Percentiles rank a stretch among this genome's conserved stretches.
Conservation (phyloP, 2,797 vertebrate genomes). For the Danio aesculapii region DNA sequence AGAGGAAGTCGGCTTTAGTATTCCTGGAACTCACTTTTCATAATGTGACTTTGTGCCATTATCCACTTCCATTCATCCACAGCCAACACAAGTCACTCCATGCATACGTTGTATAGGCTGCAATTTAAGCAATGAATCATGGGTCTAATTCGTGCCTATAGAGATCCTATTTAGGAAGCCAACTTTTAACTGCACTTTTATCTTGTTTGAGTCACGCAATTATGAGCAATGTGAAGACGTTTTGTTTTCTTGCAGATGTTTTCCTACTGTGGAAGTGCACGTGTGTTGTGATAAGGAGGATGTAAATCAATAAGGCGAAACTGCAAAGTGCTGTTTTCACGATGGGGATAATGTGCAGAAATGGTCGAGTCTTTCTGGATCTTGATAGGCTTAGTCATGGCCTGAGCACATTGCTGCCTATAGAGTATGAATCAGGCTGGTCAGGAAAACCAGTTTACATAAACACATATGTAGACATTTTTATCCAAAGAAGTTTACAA, state of each 20-base stretch:
- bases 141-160: constrained; percentile 10
- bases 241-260: constrained; percentile 12
- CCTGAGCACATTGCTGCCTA: background rate
- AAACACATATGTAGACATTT: background rate
- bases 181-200: constrained; percentile 5
- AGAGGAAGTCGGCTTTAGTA: constrained; percentile 21
- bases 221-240: background rate
- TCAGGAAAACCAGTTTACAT: background rate
- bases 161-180: constrained; percentile 12
- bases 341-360: constrained; percentile 4
- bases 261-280: background rate
- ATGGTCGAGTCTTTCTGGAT: background rate
- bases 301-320: background rate
- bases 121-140: constrained; percentile 45
- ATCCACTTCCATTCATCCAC: constrained; percentile 33
- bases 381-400: background rate
- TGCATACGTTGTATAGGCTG: constrained; percentile 14
- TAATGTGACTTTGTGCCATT: constrained; percentile 32
- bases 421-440: background rate
- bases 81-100: constrained; percentile 6
- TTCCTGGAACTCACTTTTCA: constrained; percentile 44
- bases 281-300: background rate
- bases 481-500: background rate
- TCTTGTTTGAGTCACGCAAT: constrained; percentile 24
- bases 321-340: constrained; percentile 21